Percentiles rank a stretch among this genome's conserved stretches.
phyloP scores from a whole-genome alignment of 1,140 invertebrate genomes.

The Pseudomyrmex flavicornis region DNA sequence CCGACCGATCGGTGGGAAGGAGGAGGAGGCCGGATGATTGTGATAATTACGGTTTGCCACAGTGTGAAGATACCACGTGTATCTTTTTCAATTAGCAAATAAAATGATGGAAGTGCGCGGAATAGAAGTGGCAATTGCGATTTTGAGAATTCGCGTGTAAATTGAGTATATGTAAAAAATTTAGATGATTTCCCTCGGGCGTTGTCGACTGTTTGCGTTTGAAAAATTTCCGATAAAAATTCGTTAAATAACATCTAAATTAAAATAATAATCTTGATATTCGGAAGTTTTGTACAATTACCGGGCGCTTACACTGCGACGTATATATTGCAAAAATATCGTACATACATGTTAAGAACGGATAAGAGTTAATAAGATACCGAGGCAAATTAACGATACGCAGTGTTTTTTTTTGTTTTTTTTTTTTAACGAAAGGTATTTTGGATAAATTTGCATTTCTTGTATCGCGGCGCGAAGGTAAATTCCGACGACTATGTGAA shows the following conservation, averaged over 20 bases:
- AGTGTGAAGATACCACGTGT: constrained; percentile 47
- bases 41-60: constrained; percentile 49
- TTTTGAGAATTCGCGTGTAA: constrained; percentile 1
- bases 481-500: constrained; percentile 58
- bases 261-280: background rate
- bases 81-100: background rate
- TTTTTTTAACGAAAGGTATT: constrained; percentile 4
- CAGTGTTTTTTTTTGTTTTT: background rate
- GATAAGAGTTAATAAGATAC: constrained; percentile 28
- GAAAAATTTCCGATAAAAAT: constrained; percentile 1
- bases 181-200: background rate
- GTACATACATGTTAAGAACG: background rate
- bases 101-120: constrained; percentile 10
- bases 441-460: constrained; percentile 45
- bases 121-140: background rate
- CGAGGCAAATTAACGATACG: constrained; percentile 19
- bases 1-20: constrained; percentile 19
- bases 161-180: background rate
- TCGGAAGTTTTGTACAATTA: background rate
- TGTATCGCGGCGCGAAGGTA: background rate
- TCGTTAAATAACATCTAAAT: background rate
- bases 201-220: background rate
- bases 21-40: constrained; percentile 16
- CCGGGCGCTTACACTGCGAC: background rate
- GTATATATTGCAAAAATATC: background rate